Evolutionary conservation across 2,113 vertebrate genomes (phyloP).

Genomic region (Platichthys flesus): DNA sequence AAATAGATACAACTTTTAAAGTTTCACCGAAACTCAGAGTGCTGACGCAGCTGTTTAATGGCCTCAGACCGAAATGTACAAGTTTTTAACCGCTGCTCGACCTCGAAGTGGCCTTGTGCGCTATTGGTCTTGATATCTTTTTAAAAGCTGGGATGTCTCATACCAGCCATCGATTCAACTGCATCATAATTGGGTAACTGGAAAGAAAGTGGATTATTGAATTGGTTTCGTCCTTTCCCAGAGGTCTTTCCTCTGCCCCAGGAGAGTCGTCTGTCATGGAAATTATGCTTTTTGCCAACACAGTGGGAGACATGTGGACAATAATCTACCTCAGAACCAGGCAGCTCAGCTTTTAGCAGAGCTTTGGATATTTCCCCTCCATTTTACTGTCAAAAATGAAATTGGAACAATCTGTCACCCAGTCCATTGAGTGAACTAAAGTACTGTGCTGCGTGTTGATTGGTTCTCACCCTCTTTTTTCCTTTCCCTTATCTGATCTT

Average conservation of each 20-base stretch:
- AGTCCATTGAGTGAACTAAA: neutral
- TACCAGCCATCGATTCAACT: neutral
- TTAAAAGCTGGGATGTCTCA: neutral
- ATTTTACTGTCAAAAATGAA: neutral
- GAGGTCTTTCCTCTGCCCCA: neutral
- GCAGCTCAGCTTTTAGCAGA: neutral
- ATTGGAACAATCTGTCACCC: neutral
- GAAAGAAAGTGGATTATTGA: neutral
- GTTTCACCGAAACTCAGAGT: neutral
- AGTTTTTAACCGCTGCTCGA: constrained; percentile 14
- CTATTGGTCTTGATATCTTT: constrained; percentile 2
- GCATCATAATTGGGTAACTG: constrained; percentile 5
- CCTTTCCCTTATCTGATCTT: neutral
- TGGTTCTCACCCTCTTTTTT: neutral
- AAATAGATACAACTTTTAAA: constrained; percentile 8
- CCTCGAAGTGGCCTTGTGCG: constrained; percentile 8
- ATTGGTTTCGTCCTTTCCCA: constrained; percentile 1
- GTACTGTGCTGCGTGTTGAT: neutral
- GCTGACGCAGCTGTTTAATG: constrained; percentile 22
- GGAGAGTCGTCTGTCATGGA: constrained; percentile 5
- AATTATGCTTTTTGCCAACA: constrained; percentile 6
- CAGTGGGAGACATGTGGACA: neutral
- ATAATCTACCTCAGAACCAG: neutral
- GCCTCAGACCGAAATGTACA: neutral
- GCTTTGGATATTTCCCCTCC: neutral